Percentiles rank a stretch among this genome's conserved stretches.
Conservation (phyloP, 2,113 vertebrate species). For the Tamias sibiricus region DNA sequence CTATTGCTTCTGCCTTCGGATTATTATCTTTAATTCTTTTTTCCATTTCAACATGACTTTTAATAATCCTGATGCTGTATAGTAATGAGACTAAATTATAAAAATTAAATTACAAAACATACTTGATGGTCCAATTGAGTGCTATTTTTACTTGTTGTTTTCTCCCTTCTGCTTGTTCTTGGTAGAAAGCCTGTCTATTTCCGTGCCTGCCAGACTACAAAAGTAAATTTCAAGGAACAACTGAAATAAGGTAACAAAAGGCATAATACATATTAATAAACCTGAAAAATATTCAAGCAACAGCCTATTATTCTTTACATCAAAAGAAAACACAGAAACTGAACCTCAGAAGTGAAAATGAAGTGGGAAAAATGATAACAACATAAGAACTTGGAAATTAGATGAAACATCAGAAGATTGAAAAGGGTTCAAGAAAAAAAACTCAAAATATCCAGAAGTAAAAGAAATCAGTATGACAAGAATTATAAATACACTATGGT, state of each 20-base stretch:
- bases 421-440: slow-evolving; percentile 55
- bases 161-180: background rate
- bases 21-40: slow-evolving; percentile 39
- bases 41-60: slow-evolving; percentile 42
- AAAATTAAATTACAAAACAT: background rate
- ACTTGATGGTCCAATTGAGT: background rate
- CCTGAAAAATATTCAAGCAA: slow-evolving; percentile 72
- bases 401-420: slow-evolving; percentile 60
- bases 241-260: slow-evolving; percentile 67
- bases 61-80: slow-evolving; percentile 26
- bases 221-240: slow-evolving; percentile 76
- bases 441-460: slow-evolving; percentile 32
- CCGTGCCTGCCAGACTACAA: slow-evolving; percentile 62
- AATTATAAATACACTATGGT: background rate
- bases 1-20: slow-evolving; percentile 44
- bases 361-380: slow-evolving; percentile 36
- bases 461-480: background rate
- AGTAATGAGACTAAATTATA: background rate
- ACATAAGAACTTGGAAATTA: slow-evolving; percentile 69
- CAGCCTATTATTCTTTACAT: slow-evolving; percentile 68
- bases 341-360: slow-evolving; percentile 52
- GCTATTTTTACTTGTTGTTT: slow-evolving; percentile 46
- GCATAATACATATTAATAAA: slow-evolving; percentile 74
- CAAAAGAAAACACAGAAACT: slow-evolving; percentile 67
- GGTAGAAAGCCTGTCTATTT: slow-evolving; percentile 54